A percentile compares a stretch with the other conserved stretches of the same genome.
phyloP scores from a whole-genome alignment of 23 tunicate genomes.

The Styela plicata region DNA sequence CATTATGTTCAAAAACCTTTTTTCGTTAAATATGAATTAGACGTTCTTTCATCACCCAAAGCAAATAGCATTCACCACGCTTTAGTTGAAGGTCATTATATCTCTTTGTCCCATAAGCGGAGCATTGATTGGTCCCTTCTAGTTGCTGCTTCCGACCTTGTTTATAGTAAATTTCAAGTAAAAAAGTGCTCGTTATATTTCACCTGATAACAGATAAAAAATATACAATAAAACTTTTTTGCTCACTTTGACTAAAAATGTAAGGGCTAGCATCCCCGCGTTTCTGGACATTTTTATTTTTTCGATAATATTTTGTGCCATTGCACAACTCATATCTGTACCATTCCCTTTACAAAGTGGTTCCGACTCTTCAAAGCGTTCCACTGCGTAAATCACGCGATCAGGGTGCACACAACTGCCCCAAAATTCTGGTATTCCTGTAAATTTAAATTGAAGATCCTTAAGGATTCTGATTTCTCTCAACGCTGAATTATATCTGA shows the following conservation, averaged over 20 bases:
- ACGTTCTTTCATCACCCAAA: too few species aligned
- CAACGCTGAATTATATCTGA: slow-evolving; percentile 62
- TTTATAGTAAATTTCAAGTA: too few species aligned
- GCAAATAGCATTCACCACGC: too few species aligned
- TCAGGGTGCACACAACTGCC: slow-evolving; percentile 42
- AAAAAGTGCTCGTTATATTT: too few species aligned
- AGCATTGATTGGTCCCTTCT: too few species aligned
- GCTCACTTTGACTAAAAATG: slow-evolving; percentile 52
- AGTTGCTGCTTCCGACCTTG: too few species aligned
- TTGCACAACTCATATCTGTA: slow-evolving; percentile 39
- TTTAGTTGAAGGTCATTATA: too few species aligned
- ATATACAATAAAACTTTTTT: too few species aligned
- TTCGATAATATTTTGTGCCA: slow-evolving; percentile 27
- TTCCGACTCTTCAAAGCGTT: slow-evolving; percentile 37
- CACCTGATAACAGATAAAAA: too few species aligned
- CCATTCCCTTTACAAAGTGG: slow-evolving; percentile 62
- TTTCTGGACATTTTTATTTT: slow-evolving; percentile 5
- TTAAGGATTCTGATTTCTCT: slow-evolving; percentile 52
- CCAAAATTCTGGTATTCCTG: slow-evolving; percentile 46
- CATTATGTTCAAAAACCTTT: too few species aligned
- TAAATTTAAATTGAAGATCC: slow-evolving; percentile 24
- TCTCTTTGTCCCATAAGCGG: too few species aligned
- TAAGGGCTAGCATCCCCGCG: slow-evolving; percentile 15
- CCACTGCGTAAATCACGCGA: slow-evolving; percentile 42
- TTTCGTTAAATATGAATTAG: too few species aligned